A percentile compares a stretch with the other conserved stretches of the same genome.
Conservation (phyloP, 2,113 vertebrate genomes). For the Chlorocebus sabaeus region DNA sequence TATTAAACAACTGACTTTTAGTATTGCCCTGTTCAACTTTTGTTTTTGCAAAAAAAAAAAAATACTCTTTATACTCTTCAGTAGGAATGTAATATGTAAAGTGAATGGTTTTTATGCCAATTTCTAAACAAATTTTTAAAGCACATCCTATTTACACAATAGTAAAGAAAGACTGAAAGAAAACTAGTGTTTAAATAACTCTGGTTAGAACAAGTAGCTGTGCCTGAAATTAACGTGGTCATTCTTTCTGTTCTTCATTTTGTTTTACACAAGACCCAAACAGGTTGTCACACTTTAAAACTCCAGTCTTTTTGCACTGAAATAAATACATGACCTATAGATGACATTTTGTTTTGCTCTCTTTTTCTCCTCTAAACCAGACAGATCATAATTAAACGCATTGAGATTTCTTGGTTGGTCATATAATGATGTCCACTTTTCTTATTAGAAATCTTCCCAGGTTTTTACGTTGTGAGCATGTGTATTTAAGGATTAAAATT, state of each 20-base stretch:
- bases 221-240: background rate
- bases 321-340: background rate
- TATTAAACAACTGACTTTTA: background rate
- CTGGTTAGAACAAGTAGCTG: background rate
- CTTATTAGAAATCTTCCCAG: slow-evolving; percentile 30
- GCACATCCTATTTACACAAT: background rate
- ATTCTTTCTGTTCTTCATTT: slow-evolving; percentile 17
- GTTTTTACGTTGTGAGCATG: background rate
- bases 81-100: background rate
- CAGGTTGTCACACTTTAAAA: background rate
- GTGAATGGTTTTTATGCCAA: slow-evolving; percentile 4
- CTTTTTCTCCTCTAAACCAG: background rate
- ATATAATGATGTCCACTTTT: slow-evolving; percentile 19
- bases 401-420: slow-evolving; percentile 1
- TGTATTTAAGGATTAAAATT: slow-evolving; percentile 32
- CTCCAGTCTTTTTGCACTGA: background rate
- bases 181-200: slow-evolving; percentile 6
- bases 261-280: slow-evolving; percentile 10
- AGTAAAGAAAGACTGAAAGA: slow-evolving; percentile 12
- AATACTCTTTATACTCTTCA: background rate
- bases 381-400: slow-evolving; percentile 11
- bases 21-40: background rate
- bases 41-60: background rate
- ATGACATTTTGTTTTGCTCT: background rate
- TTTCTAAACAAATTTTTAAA: slow-evolving; percentile 38